A percentile compares a stretch with the other conserved stretches of the same genome.
Evolutionary conservation across 2,888 invertebrate species (phyloP).

Genomic region (Aporophyla nigra): DNA sequence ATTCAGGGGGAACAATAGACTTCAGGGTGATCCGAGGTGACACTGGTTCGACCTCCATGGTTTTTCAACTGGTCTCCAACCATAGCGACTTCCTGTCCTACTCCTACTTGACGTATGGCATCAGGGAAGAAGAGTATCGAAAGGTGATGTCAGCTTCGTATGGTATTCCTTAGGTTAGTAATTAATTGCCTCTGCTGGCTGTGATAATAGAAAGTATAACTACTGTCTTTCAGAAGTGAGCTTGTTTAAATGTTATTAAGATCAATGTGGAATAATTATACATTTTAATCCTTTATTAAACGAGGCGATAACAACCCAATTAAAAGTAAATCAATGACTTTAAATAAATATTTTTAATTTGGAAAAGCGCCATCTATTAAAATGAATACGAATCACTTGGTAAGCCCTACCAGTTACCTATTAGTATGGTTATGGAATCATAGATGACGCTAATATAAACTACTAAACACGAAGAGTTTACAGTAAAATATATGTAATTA

Average conservation of each 20-base stretch:
- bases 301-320: background rate
- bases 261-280: background rate
- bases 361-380: conserved; percentile 23
- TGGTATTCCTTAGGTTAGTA: conserved; percentile 76
- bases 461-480: accelerated
- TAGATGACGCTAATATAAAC: conserved; percentile 20
- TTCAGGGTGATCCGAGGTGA: conserved; percentile 80
- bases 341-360: background rate
- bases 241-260: background rate
- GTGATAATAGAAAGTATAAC: background rate
- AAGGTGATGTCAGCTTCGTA: conserved; percentile 82
- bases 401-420: accelerated
- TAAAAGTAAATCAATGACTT: background rate
- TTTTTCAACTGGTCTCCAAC: conserved; percentile 86
- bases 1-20: conserved; percentile 76
- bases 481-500: background rate
- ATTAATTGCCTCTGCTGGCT: background rate
- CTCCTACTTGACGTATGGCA: conserved; percentile 84
- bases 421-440: accelerated
- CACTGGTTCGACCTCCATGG: conserved; percentile 79
- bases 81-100: conserved; percentile 84
- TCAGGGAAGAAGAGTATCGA: conserved; percentile 84
- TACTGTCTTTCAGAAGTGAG: background rate
- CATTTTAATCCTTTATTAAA: background rate
- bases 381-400: accelerated